Evolutionary conservation across 92 coral and sea anemone genomes (phyloP).

Genomic region (Galaxea fascicularis): DNA sequence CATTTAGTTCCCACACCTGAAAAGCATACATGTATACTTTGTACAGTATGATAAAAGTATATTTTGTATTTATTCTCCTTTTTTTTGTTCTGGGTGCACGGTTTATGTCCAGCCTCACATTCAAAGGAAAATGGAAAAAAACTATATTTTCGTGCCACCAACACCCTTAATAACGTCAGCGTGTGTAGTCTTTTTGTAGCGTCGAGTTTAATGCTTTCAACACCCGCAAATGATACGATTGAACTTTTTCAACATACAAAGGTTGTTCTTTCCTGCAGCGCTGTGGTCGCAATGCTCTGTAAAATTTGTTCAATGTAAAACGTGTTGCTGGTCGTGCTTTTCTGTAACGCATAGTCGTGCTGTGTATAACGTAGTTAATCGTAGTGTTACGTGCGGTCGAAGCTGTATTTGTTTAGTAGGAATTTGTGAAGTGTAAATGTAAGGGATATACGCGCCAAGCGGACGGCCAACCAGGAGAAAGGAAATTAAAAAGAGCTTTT

Average conservation of each 20-base stretch:
- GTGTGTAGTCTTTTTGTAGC: slow-evolving; percentile 35
- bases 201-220: slow-evolving; percentile 51
- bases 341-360: background rate
- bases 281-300: slow-evolving; percentile 28
- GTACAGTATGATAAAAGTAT: slow-evolving; percentile 69
- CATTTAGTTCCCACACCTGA: slow-evolving; percentile 21
- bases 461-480: slow-evolving; percentile 15
- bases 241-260: slow-evolving; percentile 71
- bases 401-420: background rate
- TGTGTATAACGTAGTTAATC: slow-evolving; percentile 1
- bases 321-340: slow-evolving; percentile 42
- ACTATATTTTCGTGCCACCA: slow-evolving; percentile 17
- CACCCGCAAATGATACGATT: slow-evolving; percentile 35
- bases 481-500: slow-evolving; percentile 30
- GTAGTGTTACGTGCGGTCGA: slow-evolving; percentile 13
- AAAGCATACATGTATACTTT: slow-evolving; percentile 50
- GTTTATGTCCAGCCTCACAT: slow-evolving; percentile 24
- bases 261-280: slow-evolving; percentile 40
- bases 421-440: slow-evolving; percentile 18
- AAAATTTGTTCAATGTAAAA: slow-evolving; percentile 12
- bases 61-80: slow-evolving; percentile 74
- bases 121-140: background rate
- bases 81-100: slow-evolving; percentile 20
- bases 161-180: slow-evolving; percentile 19
- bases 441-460: slow-evolving; percentile 3